Conservation (phyloP, 2,797 vertebrate species). For the Australoheros facetus region DNA sequence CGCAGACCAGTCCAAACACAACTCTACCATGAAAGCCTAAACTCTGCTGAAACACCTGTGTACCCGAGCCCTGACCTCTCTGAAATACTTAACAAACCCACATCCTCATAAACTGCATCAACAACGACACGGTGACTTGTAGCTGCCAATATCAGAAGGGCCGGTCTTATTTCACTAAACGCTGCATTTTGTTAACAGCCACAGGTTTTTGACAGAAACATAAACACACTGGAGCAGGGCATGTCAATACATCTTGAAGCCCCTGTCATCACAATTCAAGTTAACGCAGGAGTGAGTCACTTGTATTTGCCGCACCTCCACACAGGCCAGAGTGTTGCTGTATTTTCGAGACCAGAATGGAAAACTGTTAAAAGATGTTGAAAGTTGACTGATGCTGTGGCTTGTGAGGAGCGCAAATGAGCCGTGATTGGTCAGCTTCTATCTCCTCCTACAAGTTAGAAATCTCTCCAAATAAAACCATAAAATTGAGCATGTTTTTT, state of each 20-base stretch:
- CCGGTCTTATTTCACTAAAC: conserved; percentile 39
- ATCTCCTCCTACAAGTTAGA: no score
- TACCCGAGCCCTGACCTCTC: conserved; percentile 15
- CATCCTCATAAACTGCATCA: conserved; percentile 23
- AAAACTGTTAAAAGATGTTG: neutral
- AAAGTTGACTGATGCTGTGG: neutral
- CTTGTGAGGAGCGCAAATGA: neutral
- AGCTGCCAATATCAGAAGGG: conserved; percentile 6
- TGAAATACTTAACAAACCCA: conserved; percentile 5
- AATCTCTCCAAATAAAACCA: no score
- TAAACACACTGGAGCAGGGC: neutral
- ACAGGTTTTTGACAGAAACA: conserved; percentile 19
- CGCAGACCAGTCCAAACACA: conserved; percentile 54
- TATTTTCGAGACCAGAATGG: neutral
- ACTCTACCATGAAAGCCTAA: conserved; percentile 47
- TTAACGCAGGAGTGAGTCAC: neutral
- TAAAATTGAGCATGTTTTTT: no score
- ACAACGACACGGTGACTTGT: neutral
- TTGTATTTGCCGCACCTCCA: neutral
- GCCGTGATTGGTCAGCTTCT: neutral
- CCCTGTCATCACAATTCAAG: neutral
- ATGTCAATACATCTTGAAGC: conserved; percentile 14
- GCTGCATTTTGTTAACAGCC: conserved; percentile 29
- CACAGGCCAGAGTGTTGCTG: neutral
- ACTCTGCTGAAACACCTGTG: conserved; percentile 50